phyloP scores from a whole-genome alignment of 2,888 invertebrate species.

The Pardosa pseudoannulata region DNA sequence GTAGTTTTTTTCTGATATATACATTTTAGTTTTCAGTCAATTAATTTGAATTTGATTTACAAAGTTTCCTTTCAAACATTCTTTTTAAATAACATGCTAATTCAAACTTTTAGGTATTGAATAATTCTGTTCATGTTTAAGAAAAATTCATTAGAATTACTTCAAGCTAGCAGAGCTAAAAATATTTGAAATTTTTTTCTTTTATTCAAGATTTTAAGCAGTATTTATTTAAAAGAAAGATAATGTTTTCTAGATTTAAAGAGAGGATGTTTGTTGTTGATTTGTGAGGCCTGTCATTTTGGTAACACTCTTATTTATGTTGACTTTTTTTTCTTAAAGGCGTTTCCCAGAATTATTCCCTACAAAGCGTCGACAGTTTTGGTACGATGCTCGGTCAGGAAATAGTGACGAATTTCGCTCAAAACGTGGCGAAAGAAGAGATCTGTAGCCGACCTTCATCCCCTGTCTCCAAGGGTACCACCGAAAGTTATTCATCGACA shows the following conservation, averaged over 20 bases:
- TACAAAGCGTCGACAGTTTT: conserved; percentile 77
- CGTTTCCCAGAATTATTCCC: conserved; percentile 43
- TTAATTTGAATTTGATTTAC: no score
- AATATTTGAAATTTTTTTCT: no score
- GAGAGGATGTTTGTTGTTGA: background rate
- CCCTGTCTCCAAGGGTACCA: conserved; percentile 57
- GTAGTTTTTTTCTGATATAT: no score
- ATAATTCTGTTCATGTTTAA: no score
- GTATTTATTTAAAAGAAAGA: background rate
- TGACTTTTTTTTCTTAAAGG: conserved; percentile 25
- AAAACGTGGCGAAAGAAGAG: conserved; percentile 70
- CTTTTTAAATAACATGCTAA: no score
- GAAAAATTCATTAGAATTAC: no score
- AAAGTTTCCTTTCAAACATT: no score
- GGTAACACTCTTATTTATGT: background rate
- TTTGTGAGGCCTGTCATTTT: background rate
- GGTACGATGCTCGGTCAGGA: conserved; percentile 84
- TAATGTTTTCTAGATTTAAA: no score
- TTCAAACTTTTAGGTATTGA: no score
- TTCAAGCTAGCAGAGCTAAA: no score
- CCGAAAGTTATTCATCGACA: conserved; percentile 33
- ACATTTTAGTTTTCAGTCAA: no score
- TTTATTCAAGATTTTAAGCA: no score
- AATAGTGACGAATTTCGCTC: conserved; percentile 80
- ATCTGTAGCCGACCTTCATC: conserved; percentile 60